phyloP scores from a whole-genome alignment of 1,140 invertebrate species.

The Drosophila yakuba region DNA sequence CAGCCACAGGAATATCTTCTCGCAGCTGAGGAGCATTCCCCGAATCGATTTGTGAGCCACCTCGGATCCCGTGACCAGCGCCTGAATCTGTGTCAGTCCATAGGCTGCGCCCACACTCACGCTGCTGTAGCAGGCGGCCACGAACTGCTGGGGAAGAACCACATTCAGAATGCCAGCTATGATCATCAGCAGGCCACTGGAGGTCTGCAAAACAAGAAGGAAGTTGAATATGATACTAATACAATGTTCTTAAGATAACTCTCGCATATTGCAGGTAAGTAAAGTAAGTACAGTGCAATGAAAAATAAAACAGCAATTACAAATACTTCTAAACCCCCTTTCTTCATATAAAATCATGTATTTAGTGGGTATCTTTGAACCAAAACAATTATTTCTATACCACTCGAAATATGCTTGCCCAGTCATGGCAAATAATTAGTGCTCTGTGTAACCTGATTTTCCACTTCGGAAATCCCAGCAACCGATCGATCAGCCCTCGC shows the following conservation, averaged over 20 bases:
- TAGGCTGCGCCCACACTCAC: slow-evolving; percentile 67
- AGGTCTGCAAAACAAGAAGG: slow-evolving; percentile 36
- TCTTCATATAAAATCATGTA: no score
- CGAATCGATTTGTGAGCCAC: slow-evolving; percentile 72
- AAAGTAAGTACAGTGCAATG: no score
- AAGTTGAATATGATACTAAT: background rate
- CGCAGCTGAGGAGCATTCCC: slow-evolving; percentile 65
- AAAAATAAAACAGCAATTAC: no score
- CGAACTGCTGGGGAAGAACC: slow-evolving; percentile 52
- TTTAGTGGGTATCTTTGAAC: no score
- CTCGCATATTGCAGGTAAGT: no score
- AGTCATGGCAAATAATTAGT: background rate
- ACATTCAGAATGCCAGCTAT: slow-evolving; percentile 61
- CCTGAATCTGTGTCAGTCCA: slow-evolving; percentile 66
- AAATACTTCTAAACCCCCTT: no score
- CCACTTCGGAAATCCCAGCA: slow-evolving; percentile 1
- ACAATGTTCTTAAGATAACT: no score
- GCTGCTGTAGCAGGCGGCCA: slow-evolving; percentile 67
- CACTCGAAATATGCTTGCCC: background rate
- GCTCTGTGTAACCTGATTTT: background rate
- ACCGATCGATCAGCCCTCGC: slow-evolving; percentile 49
- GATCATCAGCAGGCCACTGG: slow-evolving; percentile 65
- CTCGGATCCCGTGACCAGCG: slow-evolving; percentile 63
- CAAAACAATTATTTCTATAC: no score
- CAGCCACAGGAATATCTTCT: slow-evolving; percentile 73